These are phyloP conservation scores for Bungarus multicinctus DNA, from an alignment of 2,113 vertebrate genomes.

Conservation along the genomic window DNA sequence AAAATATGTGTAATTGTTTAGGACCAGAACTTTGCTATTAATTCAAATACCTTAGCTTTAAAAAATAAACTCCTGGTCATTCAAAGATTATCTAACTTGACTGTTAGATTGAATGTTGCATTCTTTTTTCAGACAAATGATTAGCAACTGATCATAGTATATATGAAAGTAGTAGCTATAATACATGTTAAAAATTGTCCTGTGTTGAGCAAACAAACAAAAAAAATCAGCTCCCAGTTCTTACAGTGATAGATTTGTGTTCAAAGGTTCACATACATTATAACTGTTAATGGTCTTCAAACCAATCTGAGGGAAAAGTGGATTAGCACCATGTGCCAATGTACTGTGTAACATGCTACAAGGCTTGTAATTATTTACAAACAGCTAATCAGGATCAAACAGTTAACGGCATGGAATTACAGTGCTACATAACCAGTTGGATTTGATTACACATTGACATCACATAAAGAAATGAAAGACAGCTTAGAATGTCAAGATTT, in stretches of 20 bases:
- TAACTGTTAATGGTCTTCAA: not conserved
- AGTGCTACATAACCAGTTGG: not conserved
- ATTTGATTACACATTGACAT: not conserved
- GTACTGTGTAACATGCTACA: not conserved
- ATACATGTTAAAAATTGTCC: conserved; percentile 4
- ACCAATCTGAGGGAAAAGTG: not conserved
- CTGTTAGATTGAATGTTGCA: not conserved
- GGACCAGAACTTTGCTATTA: conserved; percentile 46
- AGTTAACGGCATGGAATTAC: not conserved
- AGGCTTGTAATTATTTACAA: not conserved
- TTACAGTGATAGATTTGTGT: conserved; percentile 27
- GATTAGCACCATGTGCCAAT: not conserved
- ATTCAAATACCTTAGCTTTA: conserved; percentile 35
- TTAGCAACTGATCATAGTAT: not conserved
- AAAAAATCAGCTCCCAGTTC: conserved; percentile 46
- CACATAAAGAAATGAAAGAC: not conserved
- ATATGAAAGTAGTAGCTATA: conserved; percentile 26
- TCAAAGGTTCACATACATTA: conserved; percentile 9
- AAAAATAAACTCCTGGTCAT: conserved; percentile 30
- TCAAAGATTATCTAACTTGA: not conserved
- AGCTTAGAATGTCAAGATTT: not conserved
- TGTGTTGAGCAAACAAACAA: not conserved
- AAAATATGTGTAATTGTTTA: conserved; percentile 31
- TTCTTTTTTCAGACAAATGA: conserved; percentile 29
- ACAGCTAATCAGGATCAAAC: not conserved